Percentiles rank a stretch among this genome's conserved stretches.
Conservation (phyloP, 2,888 invertebrate genomes). For the Rhagium mordax region DNA sequence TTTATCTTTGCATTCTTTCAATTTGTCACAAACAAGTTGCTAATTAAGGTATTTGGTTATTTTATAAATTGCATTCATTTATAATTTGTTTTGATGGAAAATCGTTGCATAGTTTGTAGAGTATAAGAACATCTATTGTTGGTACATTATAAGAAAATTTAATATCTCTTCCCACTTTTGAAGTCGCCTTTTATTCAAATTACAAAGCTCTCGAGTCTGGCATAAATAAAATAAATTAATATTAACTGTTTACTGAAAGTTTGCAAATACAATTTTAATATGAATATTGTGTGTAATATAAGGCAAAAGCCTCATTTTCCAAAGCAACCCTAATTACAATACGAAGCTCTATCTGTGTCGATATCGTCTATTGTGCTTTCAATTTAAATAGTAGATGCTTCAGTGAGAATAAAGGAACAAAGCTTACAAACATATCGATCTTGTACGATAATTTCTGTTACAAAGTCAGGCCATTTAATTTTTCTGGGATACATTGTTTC, state of each 20-base stretch:
- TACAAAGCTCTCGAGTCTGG: neutral
- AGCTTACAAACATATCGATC: neutral
- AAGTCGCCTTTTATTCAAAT: too few species aligned
- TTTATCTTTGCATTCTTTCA: too few species aligned
- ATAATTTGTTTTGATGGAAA: too few species aligned
- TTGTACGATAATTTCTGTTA: neutral
- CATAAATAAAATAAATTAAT: neutral
- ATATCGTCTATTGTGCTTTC: neutral
- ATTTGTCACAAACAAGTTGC: too few species aligned
- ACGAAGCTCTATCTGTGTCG: neutral
- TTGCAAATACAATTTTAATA: neutral
- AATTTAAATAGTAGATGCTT: neutral
- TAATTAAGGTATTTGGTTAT: too few species aligned
- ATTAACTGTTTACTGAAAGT: neutral
- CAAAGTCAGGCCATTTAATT: neutral
- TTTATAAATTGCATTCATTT: too few species aligned
- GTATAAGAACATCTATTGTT: too few species aligned
- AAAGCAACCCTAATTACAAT: neutral
- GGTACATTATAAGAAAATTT: too few species aligned
- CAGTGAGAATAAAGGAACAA: neutral
- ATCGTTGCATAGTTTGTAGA: too few species aligned
- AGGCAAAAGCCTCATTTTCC: neutral
- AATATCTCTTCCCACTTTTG: too few species aligned
- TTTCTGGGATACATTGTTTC: conserved; percentile 8
- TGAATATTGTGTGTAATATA: neutral